A percentile compares a stretch with the other conserved stretches of the same genome.
Conservation (phyloP, 2,888 invertebrate genomes). For the Anoplius nigerrimus region DNA sequence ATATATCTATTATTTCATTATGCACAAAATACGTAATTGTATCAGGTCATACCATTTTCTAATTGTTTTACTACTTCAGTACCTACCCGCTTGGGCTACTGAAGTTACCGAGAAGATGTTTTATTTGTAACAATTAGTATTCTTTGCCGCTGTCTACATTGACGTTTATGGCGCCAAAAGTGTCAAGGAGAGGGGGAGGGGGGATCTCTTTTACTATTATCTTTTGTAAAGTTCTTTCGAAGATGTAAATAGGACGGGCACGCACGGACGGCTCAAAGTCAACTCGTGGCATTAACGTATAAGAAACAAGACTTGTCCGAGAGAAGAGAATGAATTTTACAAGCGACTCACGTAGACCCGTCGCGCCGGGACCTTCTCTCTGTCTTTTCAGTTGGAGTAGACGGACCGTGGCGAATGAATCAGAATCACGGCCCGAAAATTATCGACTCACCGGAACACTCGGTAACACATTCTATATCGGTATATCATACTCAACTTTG, state of each 20-base stretch:
- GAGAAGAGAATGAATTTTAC: constrained; percentile 1
- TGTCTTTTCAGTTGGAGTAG: constrained; percentile 7
- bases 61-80: no score
- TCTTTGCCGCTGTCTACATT: no score
- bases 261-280: not conserved
- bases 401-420: constrained; percentile 52
- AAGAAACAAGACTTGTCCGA: not conserved
- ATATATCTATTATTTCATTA: no score
- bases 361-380: constrained; percentile 39
- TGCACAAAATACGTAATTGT: no score
- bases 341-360: constrained; percentile 45
- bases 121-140: no score
- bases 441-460: not conserved
- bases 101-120: no score
- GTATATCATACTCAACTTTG: no score
- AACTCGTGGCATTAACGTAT: not conserved
- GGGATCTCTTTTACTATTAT: not conserved
- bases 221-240: not conserved
- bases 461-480: no score
- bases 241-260: constrained; percentile 1
- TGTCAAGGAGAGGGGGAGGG: not conserved
- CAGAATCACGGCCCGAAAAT: constrained; percentile 33
- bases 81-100: no score
- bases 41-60: no score
- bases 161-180: no score